A percentile compares a stretch with the other conserved stretches of the same genome.
Conservation (phyloP, 1,140 invertebrate species). For the Palaemon carinicauda region DNA sequence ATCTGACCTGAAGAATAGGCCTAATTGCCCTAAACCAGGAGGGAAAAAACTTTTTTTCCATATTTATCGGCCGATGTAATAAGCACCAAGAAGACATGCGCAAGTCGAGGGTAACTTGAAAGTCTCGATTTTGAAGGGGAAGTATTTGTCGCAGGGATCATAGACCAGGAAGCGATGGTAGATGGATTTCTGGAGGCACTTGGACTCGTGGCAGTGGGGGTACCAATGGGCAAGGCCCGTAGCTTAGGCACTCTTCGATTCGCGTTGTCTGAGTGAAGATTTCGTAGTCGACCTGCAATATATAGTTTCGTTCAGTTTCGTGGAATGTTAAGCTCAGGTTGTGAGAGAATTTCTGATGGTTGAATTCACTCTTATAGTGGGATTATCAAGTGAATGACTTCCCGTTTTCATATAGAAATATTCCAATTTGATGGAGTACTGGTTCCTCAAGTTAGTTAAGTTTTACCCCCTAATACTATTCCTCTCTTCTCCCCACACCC, state of each 20-base stretch:
- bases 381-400: no score
- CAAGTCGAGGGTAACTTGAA: conserved; percentile 57
- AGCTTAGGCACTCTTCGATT: conserved; percentile 25
- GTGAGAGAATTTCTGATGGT: no score
- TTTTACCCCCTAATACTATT: no score
- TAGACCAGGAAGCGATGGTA: conserved; percentile 55
- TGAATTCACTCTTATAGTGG: no score
- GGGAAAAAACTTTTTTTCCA: not conserved
- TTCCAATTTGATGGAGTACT: no score
- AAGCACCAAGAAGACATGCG: conserved; percentile 56
- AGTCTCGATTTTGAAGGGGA: conserved; percentile 58
- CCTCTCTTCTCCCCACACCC: no score
- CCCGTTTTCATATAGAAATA: no score
- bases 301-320: no score
- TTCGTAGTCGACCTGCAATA: conserved; percentile 50
- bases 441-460: no score
- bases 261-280: conserved; percentile 49
- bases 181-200: conserved; percentile 58
- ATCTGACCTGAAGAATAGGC: not conserved
- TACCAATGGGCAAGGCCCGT: conserved; percentile 58
- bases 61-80: conserved; percentile 26
- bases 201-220: conserved; percentile 60
- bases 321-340: no score
- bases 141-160: conserved; percentile 59
- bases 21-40: not conserved